Evolutionary conservation across 2,888 invertebrate species (phyloP), one percentile per base, ranked within the genome.

Genomic region (Tipula unca): DNA sequence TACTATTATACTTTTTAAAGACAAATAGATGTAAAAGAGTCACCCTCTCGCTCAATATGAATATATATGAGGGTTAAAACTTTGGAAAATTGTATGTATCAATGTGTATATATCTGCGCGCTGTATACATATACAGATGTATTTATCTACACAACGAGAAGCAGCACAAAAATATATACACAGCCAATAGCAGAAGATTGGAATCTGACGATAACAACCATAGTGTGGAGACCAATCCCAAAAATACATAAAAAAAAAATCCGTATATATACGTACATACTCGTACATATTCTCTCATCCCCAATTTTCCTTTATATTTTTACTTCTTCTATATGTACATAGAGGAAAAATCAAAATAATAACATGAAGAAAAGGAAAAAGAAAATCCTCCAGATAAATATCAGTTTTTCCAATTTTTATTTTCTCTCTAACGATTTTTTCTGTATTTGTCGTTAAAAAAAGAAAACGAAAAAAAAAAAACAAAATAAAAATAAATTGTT

Each of bases 141-240:
- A n/a, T n/a, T n/a, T n/a, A n/a, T n/a, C n/a, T n/a, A 48, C 48
- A 48, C 25, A 69, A 69, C 8, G 69, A 25, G 25, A 69, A 69
- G 25, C 48, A 54, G 20, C 13, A 69, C 69, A 83, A 83, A 82
- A 32, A 83, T 83, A 83, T 82, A 32, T 32, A 84, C 39, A 36
- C 84, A 84, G 36, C 84, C 84, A 84, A 84, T 84, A 25, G 84
- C 25, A 84, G 36, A 83, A 84, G 84, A 84, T 84, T 36, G 32
- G 35, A 84, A 84, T 25, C 25, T 36, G 39, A 84, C 36, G 84
- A 84, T 84, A 84, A 84, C 84, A 83, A 83, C 83, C 83, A 83
- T 83, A 83, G 83, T 36, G 83, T 84, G 84, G 84, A 84, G 84
- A 84, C 84, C 83, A 83, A 32, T 35, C 83, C 83, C 29, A 83